Conservation (phyloP, 2,113 vertebrate species). For the Platysternon megacephalum region DNA sequence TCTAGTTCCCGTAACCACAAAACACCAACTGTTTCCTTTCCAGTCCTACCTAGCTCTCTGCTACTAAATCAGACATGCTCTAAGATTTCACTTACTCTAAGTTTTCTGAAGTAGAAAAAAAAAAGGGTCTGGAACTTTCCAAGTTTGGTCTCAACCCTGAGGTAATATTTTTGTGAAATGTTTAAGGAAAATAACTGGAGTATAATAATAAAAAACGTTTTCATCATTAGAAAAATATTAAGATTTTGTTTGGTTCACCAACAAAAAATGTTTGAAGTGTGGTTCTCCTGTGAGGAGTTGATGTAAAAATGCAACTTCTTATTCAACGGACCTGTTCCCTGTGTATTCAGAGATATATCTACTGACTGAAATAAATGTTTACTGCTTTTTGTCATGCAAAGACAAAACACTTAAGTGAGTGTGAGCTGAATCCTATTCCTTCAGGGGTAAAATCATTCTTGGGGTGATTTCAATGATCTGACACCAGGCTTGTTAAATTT, state of each 20-base stretch:
- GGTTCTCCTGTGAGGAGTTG: background rate
- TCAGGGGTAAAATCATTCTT: background rate
- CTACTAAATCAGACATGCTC: background rate
- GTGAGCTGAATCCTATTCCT: background rate
- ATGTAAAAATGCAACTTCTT: background rate
- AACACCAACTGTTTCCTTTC: background rate
- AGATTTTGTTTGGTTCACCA: background rate
- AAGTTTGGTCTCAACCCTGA: background rate
- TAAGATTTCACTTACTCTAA: background rate
- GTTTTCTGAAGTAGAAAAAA: background rate
- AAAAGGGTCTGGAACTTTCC: background rate
- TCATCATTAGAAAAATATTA: background rate
- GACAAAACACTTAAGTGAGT: background rate
- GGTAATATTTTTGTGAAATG: background rate
- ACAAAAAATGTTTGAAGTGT: background rate
- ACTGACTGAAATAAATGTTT: background rate
- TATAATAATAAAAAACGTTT: background rate
- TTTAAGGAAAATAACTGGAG: background rate
- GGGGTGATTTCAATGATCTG: background rate
- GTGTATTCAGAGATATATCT: background rate
- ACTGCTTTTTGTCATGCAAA: background rate
- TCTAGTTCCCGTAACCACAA: background rate
- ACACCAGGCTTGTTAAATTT: background rate
- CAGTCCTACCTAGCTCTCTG: background rate
- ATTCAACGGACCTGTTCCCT: background rate